Evolutionary conservation across 2,797 vertebrate genomes (phyloP).

Genomic region (Brachyalestes nurse): DNA sequence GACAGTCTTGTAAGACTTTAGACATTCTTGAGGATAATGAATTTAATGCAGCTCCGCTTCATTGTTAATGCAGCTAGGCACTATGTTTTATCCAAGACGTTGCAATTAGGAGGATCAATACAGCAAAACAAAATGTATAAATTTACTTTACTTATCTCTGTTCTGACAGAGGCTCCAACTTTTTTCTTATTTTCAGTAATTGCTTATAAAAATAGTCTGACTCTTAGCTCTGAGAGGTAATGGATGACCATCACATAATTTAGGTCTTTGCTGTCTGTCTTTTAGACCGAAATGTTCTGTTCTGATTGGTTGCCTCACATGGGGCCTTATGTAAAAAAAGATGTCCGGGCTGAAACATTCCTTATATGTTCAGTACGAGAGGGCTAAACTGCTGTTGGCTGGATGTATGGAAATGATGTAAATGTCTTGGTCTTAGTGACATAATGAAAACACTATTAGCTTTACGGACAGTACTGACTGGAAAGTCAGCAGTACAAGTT

Average conservation of each 20-base stretch:
- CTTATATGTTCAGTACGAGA: too few relatives aligned
- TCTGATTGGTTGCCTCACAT: too few relatives aligned
- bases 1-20: conserved; percentile 43
- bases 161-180: conserved; percentile 54
- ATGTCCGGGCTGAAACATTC: too few relatives aligned
- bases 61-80: conserved; percentile 59
- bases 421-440: too few relatives aligned
- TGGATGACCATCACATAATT: not conserved
- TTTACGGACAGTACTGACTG: too few relatives aligned
- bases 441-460: too few relatives aligned
- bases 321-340: too few relatives aligned
- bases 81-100: conserved; percentile 73
- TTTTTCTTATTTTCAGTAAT: conserved; percentile 38
- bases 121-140: conserved; percentile 54
- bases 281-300: too few relatives aligned
- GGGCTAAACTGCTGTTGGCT: too few relatives aligned
- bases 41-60: conserved; percentile 66
- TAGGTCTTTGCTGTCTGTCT: too few relatives aligned
- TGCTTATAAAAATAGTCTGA: not conserved
- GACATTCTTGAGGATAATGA: conserved; percentile 69
- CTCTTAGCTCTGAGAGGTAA: not conserved
- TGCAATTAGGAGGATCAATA: conserved; percentile 77
- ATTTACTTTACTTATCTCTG: conserved; percentile 65
- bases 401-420: too few relatives aligned
- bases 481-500: too few relatives aligned